phyloP scores from a whole-genome alignment of 1,140 invertebrate genomes.

The Oncopodura yosiiana region DNA sequence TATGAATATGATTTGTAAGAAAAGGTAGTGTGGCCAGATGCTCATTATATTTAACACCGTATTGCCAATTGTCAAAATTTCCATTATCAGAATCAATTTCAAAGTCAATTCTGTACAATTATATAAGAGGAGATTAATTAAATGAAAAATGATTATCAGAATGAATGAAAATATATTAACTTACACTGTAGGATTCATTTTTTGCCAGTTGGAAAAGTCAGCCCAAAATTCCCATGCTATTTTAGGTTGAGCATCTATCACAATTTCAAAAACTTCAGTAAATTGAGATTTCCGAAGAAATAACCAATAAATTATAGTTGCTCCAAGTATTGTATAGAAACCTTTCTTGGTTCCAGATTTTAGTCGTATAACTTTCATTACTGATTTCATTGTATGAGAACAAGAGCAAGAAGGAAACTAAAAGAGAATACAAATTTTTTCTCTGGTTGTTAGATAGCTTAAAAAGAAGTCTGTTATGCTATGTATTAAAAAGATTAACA shows the following conservation, averaged over 20 bases:
- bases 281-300: constrained; percentile 13
- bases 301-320: constrained; percentile 12
- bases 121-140: constrained; percentile 2
- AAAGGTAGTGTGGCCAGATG: constrained; percentile 53
- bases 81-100: constrained; percentile 52
- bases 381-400: too few relatives aligned
- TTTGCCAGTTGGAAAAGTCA: constrained; percentile 61
- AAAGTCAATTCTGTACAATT: constrained; percentile 49
- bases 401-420: too few relatives aligned
- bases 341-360: constrained; percentile 1
- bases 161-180: constrained; percentile 35
- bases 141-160: not conserved
- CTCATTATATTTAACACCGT: constrained; percentile 56
- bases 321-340: not conserved
- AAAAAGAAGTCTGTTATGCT: too few relatives aligned
- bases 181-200: constrained; percentile 62
- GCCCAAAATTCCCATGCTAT: constrained; percentile 61
- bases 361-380: not conserved
- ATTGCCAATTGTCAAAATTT: constrained; percentile 58
- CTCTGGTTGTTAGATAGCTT: too few relatives aligned
- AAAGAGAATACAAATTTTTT: too few relatives aligned
- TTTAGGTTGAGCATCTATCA: constrained; percentile 40
- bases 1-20: constrained; percentile 48
- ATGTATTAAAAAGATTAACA: too few relatives aligned
- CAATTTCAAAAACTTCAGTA: constrained; percentile 12